A percentile compares a stretch with the other conserved stretches of the same genome.
Evolutionary conservation across 2,888 invertebrate species (phyloP).

Genomic region (Fragum sueziense): DNA sequence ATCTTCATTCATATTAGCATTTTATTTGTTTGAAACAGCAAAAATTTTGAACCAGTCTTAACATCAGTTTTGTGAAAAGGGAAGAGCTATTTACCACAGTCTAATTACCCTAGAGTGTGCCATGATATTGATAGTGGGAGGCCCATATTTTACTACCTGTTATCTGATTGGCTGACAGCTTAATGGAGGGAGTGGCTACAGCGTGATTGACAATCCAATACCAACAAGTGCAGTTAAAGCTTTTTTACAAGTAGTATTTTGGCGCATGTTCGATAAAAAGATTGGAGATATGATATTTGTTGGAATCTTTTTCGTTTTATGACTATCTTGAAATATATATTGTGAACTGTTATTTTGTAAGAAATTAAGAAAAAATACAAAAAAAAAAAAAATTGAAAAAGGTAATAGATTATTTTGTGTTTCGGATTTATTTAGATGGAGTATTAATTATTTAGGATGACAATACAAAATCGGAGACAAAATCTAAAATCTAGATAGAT

Average conservation of each 20-base stretch:
- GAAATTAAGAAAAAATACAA: not conserved
- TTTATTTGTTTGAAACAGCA: too few relatives aligned
- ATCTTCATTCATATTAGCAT: too few relatives aligned
- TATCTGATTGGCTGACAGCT: conserved; percentile 54
- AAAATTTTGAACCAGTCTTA: too few relatives aligned
- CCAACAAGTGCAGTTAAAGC: conserved; percentile 54
- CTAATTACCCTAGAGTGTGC: conserved; percentile 56
- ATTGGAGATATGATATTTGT: not conserved
- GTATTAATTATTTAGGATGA: conserved; percentile 24
- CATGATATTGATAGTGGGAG: conserved; percentile 51
- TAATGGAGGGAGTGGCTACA: conserved; percentile 29
- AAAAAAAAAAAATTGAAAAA: not conserved
- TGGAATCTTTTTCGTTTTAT: not conserved
- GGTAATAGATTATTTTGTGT: not conserved
- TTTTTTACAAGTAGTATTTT: conserved; percentile 14
- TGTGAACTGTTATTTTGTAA: not conserved
- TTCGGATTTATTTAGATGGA: not conserved
- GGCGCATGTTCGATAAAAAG: conserved; percentile 15
- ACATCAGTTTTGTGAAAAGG: too few relatives aligned
- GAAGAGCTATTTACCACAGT: conserved; percentile 47
- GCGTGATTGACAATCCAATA: conserved; percentile 53
- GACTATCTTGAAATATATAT: not conserved
- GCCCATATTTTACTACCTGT: conserved; percentile 20
- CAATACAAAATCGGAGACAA: conserved; percentile 8
- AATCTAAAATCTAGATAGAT: conserved; percentile 17